A percentile compares a stretch with the other conserved stretches of the same genome.
phyloP scores from a whole-genome alignment of 1,140 invertebrate species.

The Brachionus rubens region DNA sequence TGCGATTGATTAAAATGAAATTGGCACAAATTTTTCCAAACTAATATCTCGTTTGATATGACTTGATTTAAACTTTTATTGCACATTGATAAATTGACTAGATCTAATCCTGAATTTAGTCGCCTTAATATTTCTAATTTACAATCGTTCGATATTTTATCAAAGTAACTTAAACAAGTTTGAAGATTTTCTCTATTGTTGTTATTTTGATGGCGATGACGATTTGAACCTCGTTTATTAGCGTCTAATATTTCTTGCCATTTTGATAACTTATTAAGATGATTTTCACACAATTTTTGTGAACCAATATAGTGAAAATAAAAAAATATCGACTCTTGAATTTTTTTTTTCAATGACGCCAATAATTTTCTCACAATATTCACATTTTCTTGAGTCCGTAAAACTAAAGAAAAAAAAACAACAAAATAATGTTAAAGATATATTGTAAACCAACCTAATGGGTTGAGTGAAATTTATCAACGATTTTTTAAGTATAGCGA shows the following conservation, averaged over 20 bases:
- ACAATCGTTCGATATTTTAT: conserved; percentile 87
- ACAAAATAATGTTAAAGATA: not conserved
- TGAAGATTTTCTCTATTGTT: no score
- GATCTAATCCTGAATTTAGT: conserved; percentile 83
- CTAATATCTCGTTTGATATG: conserved; percentile 78
- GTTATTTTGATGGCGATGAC: no score
- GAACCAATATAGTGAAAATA: conserved; percentile 72
- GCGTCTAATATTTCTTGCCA: conserved; percentile 76
- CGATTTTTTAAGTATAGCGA: no score
- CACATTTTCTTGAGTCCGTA: conserved; percentile 52
- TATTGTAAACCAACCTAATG: not conserved
- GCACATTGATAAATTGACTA: conserved; percentile 71
- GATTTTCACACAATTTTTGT: conserved; percentile 80
- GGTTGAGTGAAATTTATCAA: no score
- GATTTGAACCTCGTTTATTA: no score
- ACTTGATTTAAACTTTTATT: conserved; percentile 70
- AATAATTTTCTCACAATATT: conserved; percentile 52
- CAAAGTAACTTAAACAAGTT: conserved; percentile 75
- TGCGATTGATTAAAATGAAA: conserved; percentile 88
- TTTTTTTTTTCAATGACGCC: conserved; percentile 50
- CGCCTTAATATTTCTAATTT: conserved; percentile 82
- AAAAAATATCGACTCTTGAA: conserved; percentile 51
- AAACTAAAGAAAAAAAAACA: conserved; percentile 48
- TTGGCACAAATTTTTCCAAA: conserved; percentile 83
- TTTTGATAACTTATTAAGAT: conserved; percentile 75